A percentile compares a stretch with the other conserved stretches of the same genome.
phyloP scores from a whole-genome alignment of 35 echinoderm and acorn worm genomes.

The Hemicentrotus pulcherrimus region DNA sequence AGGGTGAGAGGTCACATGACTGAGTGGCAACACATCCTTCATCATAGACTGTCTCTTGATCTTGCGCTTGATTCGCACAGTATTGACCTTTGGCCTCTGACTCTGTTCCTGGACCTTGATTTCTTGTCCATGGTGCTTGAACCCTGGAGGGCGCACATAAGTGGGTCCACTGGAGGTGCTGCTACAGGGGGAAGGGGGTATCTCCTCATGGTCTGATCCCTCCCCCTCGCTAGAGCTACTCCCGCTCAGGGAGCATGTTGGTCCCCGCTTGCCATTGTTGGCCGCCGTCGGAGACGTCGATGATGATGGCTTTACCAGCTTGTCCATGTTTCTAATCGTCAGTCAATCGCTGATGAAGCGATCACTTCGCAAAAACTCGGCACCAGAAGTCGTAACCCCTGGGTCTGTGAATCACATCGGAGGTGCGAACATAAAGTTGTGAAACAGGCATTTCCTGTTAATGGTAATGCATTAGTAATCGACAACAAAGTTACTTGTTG shows the following conservation, averaged over 20 bases:
- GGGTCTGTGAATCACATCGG: not conserved
- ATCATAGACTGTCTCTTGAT: slow-evolving; percentile 77
- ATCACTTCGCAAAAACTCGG: slow-evolving; percentile 22
- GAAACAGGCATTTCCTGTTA: slow-evolving; percentile 31
- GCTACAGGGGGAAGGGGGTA: slow-evolving; percentile 92
- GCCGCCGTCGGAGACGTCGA: not conserved
- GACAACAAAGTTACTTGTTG: slow-evolving; percentile 29
- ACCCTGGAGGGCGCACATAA: slow-evolving; percentile 88
- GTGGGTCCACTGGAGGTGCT: slow-evolving; percentile 96
- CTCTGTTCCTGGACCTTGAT: slow-evolving; percentile 45
- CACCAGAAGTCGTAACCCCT: slow-evolving; percentile 19
- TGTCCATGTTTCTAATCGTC: slow-evolving; percentile 8
- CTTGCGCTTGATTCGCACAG: slow-evolving; percentile 62
- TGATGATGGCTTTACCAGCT: slow-evolving; percentile 47
- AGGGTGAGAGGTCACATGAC: slow-evolving; percentile 10
- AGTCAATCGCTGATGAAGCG: slow-evolving; percentile 27
- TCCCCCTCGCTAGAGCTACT: slow-evolving; percentile 89
- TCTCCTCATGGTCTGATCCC: slow-evolving; percentile 84
- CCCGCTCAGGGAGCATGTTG: slow-evolving; percentile 79
- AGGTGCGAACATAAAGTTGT: not conserved
- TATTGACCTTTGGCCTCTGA: slow-evolving; percentile 13
- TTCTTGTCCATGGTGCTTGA: slow-evolving; percentile 90
- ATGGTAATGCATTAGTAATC: not conserved
- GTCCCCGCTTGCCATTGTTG: slow-evolving; percentile 57
- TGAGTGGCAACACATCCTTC: slow-evolving; percentile 27